Conservation (phyloP, 2,113 vertebrate species). For the Corythornis vintsioides region DNA sequence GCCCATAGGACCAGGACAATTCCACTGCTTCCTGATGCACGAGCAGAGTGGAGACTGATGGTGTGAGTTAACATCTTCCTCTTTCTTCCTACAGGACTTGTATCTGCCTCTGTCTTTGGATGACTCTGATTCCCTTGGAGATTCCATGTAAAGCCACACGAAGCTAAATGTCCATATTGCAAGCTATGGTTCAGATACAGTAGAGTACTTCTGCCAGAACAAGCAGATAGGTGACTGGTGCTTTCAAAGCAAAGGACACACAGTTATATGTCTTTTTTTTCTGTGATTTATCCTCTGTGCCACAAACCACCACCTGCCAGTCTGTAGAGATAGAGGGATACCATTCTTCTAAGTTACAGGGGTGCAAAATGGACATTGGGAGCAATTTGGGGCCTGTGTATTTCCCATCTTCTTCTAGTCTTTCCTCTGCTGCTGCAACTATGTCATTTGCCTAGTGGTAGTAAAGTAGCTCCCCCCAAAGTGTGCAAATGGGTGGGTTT, state of each 20-base stretch:
- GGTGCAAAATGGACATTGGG: conserved; percentile 42
- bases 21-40: fast-evolving
- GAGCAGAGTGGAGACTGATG: neutral
- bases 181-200: conserved; percentile 52
- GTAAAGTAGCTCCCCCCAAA: neutral
- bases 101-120: conserved; percentile 97
- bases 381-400: conserved; percentile 29
- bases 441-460: neutral
- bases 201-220: conserved; percentile 66
- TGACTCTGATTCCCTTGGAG: conserved; percentile 93
- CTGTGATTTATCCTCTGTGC: conserved; percentile 79
- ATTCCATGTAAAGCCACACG: conserved; percentile 88
- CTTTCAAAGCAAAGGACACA: conserved; percentile 78
- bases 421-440: conserved; percentile 14
- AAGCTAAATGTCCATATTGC: conserved; percentile 13
- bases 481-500: neutral
- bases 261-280: conserved; percentile 73
- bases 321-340: conserved; percentile 79
- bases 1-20: neutral
- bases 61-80: conserved; percentile 68
- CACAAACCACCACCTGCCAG: conserved; percentile 76
- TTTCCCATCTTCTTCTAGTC: conserved; percentile 6
- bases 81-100: conserved; percentile 86
- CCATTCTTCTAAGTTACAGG: conserved; percentile 65
- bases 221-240: conserved; percentile 78